These are phyloP conservation scores for Dryobates pubescens DNA, from an alignment of 2,797 vertebrate genomes.

Conservation along the genomic window DNA sequence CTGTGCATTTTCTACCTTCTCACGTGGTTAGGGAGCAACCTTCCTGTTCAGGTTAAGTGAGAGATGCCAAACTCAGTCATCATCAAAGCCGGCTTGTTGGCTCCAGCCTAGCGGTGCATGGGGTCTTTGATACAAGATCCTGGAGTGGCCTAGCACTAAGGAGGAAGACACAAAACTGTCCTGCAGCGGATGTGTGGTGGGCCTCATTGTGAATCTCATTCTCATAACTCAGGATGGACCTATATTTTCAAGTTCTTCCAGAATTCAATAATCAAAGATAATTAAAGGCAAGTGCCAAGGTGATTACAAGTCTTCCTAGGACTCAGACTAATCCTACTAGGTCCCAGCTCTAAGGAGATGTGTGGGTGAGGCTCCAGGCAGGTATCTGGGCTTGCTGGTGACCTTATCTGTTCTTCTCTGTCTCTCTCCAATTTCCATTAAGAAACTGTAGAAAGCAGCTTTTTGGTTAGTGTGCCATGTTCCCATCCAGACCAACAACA, in stretches of 20 bases:
- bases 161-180: background rate
- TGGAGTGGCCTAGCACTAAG: background rate
- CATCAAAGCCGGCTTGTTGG: background rate
- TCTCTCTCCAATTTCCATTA: background rate
- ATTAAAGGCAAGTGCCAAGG: background rate
- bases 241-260: background rate
- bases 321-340: background rate
- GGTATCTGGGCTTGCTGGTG: background rate
- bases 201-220: background rate
- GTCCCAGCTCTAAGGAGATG: background rate
- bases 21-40: rapidly evolving
- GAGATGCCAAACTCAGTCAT: background rate
- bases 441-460: background rate
- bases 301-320: background rate
- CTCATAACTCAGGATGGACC: background rate
- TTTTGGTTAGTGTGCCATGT: constrained; percentile 1
- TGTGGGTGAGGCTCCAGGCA: background rate
- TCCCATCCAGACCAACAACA: background rate
- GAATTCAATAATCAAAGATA: background rate
- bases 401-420: background rate
- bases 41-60: background rate
- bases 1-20: background rate
- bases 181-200: background rate
- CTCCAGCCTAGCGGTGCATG: background rate
- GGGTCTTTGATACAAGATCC: background rate